Base-by-base conservation (phyloP, 2,888 invertebrate species). In the Dendrolimus houi region DNA sequence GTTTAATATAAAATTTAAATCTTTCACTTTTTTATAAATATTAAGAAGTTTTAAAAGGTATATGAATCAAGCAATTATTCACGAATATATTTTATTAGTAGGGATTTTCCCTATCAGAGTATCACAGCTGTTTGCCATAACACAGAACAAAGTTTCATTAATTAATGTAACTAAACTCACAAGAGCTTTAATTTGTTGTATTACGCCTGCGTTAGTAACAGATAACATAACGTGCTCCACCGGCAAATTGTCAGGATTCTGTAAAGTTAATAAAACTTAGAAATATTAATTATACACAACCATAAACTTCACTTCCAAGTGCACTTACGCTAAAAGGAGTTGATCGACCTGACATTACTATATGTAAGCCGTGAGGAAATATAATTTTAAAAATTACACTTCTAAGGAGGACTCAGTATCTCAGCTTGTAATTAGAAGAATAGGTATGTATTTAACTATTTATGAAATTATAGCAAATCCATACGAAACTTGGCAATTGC, bases 201-300 rank as follows among this genome's bases (percentile, higher is more conserved):
- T 71, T 12, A 93, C 81, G 9, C 94, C 94, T 61, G 91, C 86
- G 61, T 88, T 87, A 41, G 79, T 79, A 3, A 92, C 74, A 13
- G 72, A 66, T 56, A 93, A 65, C 13, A 77, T 81, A 57, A 92
- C 65, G 55, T 83, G 79, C 67, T 92, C 93, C 55, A 93, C 84
- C 1, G 93, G 92, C 63, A 92, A 81, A 67, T 92, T 91, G 54
- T 91, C 83, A 29, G 92, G 92, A 74, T 94, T 94, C 94, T 94
- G 74, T 7, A 64, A 72, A 80, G 53, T 60, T 13, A 64, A 60
- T 60, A 59, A 60, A 55, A 57, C 47, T 53, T 53, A 52, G 8
- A 57, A 42, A 57, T 40, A 54, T 13, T 9, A 54, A 13, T 9
- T 10, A 53, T 47, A 47, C 47, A 47, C 47, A 47, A 9, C 47